Evolutionary conservation across 2,888 invertebrate genomes (phyloP), one percentile per base, ranked within the genome.

Genomic region (Zygaena filipendulae): DNA sequence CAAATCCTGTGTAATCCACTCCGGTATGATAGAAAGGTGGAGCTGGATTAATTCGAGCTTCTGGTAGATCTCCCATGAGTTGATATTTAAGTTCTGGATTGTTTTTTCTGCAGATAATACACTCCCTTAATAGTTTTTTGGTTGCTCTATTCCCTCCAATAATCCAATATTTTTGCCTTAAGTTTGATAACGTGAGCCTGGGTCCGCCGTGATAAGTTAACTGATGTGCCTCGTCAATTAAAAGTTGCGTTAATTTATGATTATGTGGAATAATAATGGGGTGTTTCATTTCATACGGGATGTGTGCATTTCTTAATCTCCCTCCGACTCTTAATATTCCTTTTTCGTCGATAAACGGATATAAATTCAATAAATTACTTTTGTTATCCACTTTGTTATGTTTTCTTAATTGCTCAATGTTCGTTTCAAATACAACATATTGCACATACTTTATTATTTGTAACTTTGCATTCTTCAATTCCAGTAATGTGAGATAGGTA

Each of bases 201-300:
- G 31, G 24, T 23, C 36, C 40, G 5, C 38, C 40, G 22, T 40
- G 40, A 11, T 27, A 29, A n/a, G 36, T 36, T 9, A 29, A 7
- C 19, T 27, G 11, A 21, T 43, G 39, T 8, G 32, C 25, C 18
- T 41, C 21, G 18, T 37, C 33, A 9, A 41, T 39, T 3, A 37
- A 7, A 8, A 39, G 18, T 3, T 30, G 24, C 3, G 42, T 29
- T 5, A 42, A 16, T 1, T 25, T 18, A 25, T 23, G 11, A 8
- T 25, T 16, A 8, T 27, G 29, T 5, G 39, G 39, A 6, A 39
- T 29, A 11, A 39, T 39, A 2, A 26, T 21, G 3, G 39, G 36
- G 16, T 39, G 24, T 10, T 34, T 36, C 29, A 29, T 35, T 4
- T 34, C 36, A 11, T 21, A n/a, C 9, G n/a, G 21, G 3, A 38